Conservation (phyloP, 2,797 vertebrate genomes). For the Tympanoctomys barrerae region DNA sequence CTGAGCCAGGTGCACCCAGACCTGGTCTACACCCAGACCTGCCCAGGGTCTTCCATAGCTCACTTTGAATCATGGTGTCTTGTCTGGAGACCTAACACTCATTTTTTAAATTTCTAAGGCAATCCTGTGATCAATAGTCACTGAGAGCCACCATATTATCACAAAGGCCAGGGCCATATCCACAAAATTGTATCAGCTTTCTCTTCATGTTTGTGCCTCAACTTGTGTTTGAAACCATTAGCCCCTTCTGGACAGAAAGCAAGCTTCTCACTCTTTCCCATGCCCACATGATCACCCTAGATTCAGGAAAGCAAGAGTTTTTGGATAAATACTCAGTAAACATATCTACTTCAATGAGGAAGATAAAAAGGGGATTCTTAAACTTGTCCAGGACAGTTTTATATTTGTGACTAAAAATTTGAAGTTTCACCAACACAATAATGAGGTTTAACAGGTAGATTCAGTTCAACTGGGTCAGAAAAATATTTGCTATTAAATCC, state of each 20-base stretch:
- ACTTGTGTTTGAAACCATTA: not conserved
- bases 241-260: not conserved
- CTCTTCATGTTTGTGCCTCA: not conserved
- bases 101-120: not conserved
- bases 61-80: not conserved
- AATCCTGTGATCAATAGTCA: not conserved
- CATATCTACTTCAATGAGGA: not conserved
- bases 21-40: too few species aligned
- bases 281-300: not conserved
- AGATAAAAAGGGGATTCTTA: not conserved
- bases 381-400: not conserved
- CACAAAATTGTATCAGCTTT: not conserved
- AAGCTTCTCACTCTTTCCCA: not conserved
- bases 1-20: too few species aligned
- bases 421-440: constrained; percentile 16
- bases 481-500: constrained; percentile 61
- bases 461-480: constrained; percentile 59
- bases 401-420: constrained; percentile 1
- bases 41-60: not conserved
- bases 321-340: not conserved
- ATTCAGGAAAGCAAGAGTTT: not conserved
- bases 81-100: not conserved
- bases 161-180: not conserved
- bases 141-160: not conserved
- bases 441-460: constrained; percentile 62